Evolutionary conservation across 2,797 vertebrate genomes (phyloP), one percentile per base, ranked within the genome.

Genomic region (Crax fasciolata): DNA sequence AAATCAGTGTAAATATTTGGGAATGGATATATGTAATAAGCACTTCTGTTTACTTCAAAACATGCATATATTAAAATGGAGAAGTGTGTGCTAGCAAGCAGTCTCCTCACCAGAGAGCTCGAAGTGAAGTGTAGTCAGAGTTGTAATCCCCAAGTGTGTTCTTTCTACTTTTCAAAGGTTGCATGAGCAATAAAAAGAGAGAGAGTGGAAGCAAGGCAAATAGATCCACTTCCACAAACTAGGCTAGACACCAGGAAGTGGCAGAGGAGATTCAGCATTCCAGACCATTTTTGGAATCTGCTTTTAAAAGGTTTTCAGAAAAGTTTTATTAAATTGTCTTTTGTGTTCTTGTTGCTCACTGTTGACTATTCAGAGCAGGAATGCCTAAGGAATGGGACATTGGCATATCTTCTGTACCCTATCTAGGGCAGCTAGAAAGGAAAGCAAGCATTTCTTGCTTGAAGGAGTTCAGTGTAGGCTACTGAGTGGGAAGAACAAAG

Each of bases 1-100:
- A 89, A 94, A 74, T 77, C 35, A 43, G 13, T 87, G 49, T 66
- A 65, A 93, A 55, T 89, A 89, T 90, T 93, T 95, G 72, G 68
- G 92, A 80, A 89, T 84, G 79, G 68, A 95, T 75, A 49, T 90
- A 57, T 15, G 17, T 89, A 90, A 20, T 14, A 49, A 84, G 17
- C 44, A 46, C 57, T 90, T 93, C 19, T 82, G 23, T 87, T 93
- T 82, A 59, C 73, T 84, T 76, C 81, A 73, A 90, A 87, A 84
- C 21, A 32, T 63, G 54, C 39, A 23, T 65, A 11, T 86, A 62
- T 87, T 84, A 73, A 89, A 87, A 66, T 52, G 23, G 48, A 93
- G 84, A 81, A 41, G 49, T 87, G 25, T 78, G 86, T 92, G 35
- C 57, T 65, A 59, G 55, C 67, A 79, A 87, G 71, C 55, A 1